These are phyloP conservation scores for Aegotheles bennettii DNA, from an alignment of 2,113 vertebrate species.

Conservation along the genomic window DNA sequence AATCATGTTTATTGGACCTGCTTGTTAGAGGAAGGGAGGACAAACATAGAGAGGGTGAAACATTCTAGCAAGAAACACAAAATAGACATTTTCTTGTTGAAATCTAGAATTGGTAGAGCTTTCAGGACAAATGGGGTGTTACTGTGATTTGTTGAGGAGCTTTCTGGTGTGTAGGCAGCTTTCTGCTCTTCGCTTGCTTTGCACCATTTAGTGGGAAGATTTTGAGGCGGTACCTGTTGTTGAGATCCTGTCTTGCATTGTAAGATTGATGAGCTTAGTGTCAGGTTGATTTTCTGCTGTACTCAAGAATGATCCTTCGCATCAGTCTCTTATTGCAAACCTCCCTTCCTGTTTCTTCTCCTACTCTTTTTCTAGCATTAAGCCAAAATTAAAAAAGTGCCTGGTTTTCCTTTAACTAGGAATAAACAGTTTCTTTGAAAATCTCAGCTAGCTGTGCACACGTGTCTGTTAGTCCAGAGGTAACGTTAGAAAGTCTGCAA, in stretches of 20 bases:
- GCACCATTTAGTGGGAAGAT: neutral
- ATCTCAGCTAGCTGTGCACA: neutral
- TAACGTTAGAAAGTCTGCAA: neutral
- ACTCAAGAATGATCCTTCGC: neutral
- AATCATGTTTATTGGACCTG: neutral
- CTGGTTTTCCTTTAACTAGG: neutral
- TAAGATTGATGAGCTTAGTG: neutral
- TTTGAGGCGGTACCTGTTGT: fast-evolving
- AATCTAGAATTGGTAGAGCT: neutral
- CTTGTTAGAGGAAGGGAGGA: neutral
- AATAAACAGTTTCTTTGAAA: neutral
- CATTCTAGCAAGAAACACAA: neutral
- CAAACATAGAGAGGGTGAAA: neutral
- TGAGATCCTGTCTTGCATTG: neutral
- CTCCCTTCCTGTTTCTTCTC: neutral
- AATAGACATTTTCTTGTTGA: neutral
- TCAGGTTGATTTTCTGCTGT: neutral
- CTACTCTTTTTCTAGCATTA: neutral
- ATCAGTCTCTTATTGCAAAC: neutral
- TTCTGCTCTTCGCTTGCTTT: neutral
- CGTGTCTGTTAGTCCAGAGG: neutral
- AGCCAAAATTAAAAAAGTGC: neutral
- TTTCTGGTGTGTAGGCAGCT: neutral
- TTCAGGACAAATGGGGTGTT: neutral
- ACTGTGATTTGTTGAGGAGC: too few relatives aligned